phyloP scores from a whole-genome alignment of 2,113 vertebrate species.

The Dipodomys spectabilis region DNA sequence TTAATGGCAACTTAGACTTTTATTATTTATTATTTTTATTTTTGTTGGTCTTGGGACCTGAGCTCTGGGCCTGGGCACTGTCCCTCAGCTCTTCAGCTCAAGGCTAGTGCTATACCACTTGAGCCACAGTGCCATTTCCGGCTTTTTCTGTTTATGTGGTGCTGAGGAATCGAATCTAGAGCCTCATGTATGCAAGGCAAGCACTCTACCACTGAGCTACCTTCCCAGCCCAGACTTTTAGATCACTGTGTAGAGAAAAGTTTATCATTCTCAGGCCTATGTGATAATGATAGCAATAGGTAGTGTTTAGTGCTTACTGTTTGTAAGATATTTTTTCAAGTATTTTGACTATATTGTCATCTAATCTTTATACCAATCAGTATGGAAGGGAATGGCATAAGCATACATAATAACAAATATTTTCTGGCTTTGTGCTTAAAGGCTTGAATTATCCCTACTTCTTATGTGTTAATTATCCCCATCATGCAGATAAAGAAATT shows the following conservation, averaged over 20 bases:
- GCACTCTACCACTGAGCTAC: no score
- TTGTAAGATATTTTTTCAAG: not conserved
- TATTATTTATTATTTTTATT: no score
- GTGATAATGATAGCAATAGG: not conserved
- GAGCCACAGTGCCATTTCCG: no score
- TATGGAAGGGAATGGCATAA: not conserved
- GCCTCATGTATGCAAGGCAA: no score
- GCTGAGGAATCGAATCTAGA: no score
- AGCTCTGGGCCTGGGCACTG: no score
- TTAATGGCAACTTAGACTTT: not conserved
- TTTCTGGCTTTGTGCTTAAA: not conserved
- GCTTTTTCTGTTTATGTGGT: no score
- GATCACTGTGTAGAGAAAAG: not conserved
- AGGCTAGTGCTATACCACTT: no score
- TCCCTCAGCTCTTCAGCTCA: no score
- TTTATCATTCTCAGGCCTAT: not conserved
- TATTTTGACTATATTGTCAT: not conserved
- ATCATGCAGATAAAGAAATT: not conserved
- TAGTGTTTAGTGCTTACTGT: not conserved
- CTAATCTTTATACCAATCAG: not conserved
- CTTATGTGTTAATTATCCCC: not conserved
- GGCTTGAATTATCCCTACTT: not conserved
- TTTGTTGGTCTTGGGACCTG: no score
- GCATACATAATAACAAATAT: not conserved
- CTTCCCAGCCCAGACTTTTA: no score